A percentile compares a stretch with the other conserved stretches of the same genome.
These are phyloP conservation scores for Scaptomyza flava DNA, from an alignment of 2,888 invertebrate genomes.

Conservation along the genomic window DNA sequence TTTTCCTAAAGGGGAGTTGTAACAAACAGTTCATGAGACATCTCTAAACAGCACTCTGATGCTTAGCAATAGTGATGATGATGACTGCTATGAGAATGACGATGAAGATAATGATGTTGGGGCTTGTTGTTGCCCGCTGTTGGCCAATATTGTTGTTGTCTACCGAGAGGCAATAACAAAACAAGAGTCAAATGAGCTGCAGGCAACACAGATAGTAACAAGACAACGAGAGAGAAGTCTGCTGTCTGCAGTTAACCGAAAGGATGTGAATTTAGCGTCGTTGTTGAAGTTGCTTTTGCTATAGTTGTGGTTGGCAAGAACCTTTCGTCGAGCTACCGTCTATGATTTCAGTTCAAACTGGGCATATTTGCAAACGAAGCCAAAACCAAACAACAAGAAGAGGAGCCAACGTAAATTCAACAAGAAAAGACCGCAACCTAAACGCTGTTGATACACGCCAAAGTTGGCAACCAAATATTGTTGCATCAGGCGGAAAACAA, in stretches of 20 bases:
- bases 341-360: constrained; percentile 50
- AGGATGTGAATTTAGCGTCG: constrained; percentile 39
- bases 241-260: constrained; percentile 30
- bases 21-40: constrained; percentile 59
- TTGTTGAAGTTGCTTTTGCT: background rate
- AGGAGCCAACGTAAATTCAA: constrained; percentile 28
- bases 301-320: constrained; percentile 45
- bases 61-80: constrained; percentile 46
- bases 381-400: constrained; percentile 45
- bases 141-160: constrained; percentile 59
- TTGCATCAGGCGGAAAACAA: constrained; percentile 57
- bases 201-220: constrained; percentile 66
- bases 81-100: background rate
- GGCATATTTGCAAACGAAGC: constrained; percentile 61
- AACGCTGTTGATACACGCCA: constrained; percentile 73
- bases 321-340: constrained; percentile 46
- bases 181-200: constrained; percentile 68
- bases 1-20: constrained; percentile 9
- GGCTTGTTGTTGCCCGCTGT: constrained; percentile 56
- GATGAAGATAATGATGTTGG: constrained; percentile 38
- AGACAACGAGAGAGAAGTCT: constrained; percentile 29
- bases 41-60: constrained; percentile 70
- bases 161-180: constrained; percentile 48
- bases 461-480: constrained; percentile 79
- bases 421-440: constrained; percentile 59